Conservation (phyloP, 2,113 vertebrate species). For the Romanogobio albipinnatus region DNA sequence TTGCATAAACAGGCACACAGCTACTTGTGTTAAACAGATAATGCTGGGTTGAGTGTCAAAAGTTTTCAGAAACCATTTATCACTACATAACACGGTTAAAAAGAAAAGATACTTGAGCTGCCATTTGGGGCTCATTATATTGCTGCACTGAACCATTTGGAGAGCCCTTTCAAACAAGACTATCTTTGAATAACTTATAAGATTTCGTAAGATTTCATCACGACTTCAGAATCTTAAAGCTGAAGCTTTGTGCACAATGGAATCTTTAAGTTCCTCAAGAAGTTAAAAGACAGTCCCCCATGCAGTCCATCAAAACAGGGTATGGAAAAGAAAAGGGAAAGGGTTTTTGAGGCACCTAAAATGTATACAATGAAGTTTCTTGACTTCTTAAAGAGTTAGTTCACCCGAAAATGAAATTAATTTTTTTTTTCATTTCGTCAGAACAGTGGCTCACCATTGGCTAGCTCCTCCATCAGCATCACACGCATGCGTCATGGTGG, state of each 20-base stretch:
- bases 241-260: background rate
- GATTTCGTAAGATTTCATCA: slow-evolving; percentile 11
- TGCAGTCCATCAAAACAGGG: background rate
- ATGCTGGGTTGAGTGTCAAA: background rate
- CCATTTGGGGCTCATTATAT: background rate
- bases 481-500: no score
- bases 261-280: background rate
- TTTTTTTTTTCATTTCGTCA: no score
- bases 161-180: background rate
- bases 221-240: background rate
- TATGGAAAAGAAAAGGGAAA: background rate
- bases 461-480: no score
- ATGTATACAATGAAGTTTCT: background rate
- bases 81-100: background rate
- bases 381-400: background rate
- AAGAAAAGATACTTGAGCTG: background rate
- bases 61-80: background rate
- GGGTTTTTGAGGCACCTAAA: background rate
- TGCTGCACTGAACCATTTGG: background rate
- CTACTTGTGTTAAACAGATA: background rate
- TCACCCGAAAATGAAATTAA: no score
- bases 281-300: background rate
- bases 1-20: background rate
- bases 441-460: no score
- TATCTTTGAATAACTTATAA: slow-evolving; percentile 5